Base-by-base conservation (phyloP, 2,797 vertebrate genomes). In the Acropternis orthonyx region DNA sequence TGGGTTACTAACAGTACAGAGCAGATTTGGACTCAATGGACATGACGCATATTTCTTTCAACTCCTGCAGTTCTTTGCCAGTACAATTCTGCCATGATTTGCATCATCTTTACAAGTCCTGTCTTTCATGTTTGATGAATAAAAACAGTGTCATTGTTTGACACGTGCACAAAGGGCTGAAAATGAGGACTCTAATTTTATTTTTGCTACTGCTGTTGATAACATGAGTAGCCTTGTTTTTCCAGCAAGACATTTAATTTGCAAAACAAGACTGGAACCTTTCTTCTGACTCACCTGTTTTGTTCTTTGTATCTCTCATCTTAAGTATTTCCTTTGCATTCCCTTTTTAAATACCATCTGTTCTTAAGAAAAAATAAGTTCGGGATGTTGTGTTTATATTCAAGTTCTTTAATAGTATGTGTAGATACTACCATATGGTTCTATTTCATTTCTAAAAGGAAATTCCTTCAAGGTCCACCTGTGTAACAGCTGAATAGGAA, bases 401-500 rank as follows among this genome's bases (percentile, higher is more conserved):
- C n/a, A 48, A 68, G 63, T n/a, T 84, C 39, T 94, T 73, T 63
- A 85, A 71, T 14, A 79, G 51, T 73, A 62, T 34, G 6, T 75
- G 85, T 85, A 78, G 94, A 86, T 92, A 68, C 5, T 59, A 77
- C 67, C 92, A 90, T 66, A 52, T 93, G 92, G 65, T 92, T 94
- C 94, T 94, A 83, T 93, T 94, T 89, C 30, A 68, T 91, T 88
- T 76, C 77, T 92, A 34, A 93, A 95, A 95, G 95, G 95, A 97
- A 95, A 93, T 95, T 95, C 85, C 66, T 95, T 90, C 79, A 76
- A 58, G 43, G 55, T 52, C 85, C 95, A 96, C 96, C 96, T 96
- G 96, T 88, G 63, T 56, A 96, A 66, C 95, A 96, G 93, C 88
- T 95, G 94, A 93, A 81, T 88, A 95, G 96, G 92, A 97, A 97